Evolutionary conservation across 1,140 invertebrate genomes (phyloP).

Genomic region (Leptonema lineaticorne): DNA sequence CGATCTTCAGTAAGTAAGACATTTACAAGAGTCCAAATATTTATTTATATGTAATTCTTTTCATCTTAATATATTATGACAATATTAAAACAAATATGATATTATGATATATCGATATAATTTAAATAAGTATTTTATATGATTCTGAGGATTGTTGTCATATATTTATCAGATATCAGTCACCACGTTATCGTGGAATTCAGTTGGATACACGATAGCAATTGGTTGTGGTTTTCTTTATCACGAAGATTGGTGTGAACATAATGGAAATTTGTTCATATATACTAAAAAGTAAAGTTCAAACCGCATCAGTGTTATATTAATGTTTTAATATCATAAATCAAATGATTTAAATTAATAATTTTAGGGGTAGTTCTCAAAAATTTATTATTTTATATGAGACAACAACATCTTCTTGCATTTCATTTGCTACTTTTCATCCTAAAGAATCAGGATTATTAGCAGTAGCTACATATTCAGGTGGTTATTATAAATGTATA

Average conservation of each 20-base stretch:
- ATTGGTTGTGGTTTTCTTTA: constrained; percentile 27
- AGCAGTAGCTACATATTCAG: constrained; percentile 28
- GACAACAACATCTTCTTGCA: constrained; percentile 29
- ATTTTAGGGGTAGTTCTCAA: constrained; percentile 18
- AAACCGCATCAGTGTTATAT: background rate
- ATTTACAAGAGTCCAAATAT: too few relatives aligned
- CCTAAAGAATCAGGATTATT: constrained; percentile 29
- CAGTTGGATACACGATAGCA: constrained; percentile 30
- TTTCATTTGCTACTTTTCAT: constrained; percentile 30
- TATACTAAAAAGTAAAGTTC: constrained; percentile 32
- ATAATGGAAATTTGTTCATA: constrained; percentile 23
- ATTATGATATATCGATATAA: too few relatives aligned
- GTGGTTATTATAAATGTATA: background rate
- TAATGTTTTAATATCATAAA: constrained; percentile 9
- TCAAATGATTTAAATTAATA: background rate
- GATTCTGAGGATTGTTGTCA: too few relatives aligned
- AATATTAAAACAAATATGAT: too few relatives aligned
- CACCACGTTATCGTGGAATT: constrained; percentile 32
- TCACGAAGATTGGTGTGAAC: constrained; percentile 38
- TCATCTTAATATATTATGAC: too few relatives aligned
- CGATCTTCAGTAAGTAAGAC: too few relatives aligned
- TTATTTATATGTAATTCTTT: too few relatives aligned
- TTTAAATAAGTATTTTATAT: too few relatives aligned
- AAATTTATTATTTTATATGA: constrained; percentile 13
- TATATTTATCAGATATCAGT: constrained; percentile 29